Evolutionary conservation across 2,113 vertebrate species (phyloP).

Genomic region (Ciconia maguari): DNA sequence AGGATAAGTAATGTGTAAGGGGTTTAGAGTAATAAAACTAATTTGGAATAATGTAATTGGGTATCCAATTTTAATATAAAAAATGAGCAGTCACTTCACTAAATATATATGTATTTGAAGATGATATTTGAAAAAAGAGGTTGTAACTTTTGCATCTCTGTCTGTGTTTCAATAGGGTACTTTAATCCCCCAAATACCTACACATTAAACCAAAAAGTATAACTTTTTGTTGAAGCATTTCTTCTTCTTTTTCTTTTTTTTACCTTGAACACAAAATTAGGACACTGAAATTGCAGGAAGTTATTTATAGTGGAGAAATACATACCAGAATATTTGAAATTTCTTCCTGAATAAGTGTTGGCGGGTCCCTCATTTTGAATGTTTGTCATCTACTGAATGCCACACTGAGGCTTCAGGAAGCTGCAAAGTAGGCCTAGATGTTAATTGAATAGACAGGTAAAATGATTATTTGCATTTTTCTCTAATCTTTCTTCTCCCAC

Average conservation of each 20-base stretch:
- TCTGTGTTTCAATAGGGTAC: background rate
- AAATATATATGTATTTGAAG: background rate
- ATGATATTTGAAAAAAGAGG: background rate
- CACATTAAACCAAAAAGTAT: background rate
- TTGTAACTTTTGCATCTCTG: background rate
- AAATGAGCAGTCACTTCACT: background rate
- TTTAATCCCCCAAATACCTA: background rate
- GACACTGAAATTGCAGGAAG: slow-evolving; percentile 49
- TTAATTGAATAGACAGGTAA: slow-evolving; percentile 57
- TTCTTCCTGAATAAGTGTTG: slow-evolving; percentile 23
- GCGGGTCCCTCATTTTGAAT: background rate
- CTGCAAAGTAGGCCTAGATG: slow-evolving; percentile 51
- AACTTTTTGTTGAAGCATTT: background rate
- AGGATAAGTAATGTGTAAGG: background rate
- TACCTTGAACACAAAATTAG: slow-evolving; percentile 40
- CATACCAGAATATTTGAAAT: slow-evolving; percentile 43
- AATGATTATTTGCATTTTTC: slow-evolving; percentile 58
- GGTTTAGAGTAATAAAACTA: background rate
- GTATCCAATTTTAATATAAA: background rate
- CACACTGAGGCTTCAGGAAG: slow-evolving; percentile 16
- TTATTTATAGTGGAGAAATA: slow-evolving; percentile 62
- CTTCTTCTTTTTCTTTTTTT: background rate
- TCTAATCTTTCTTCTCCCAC: slow-evolving; percentile 62
- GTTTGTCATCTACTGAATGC: slow-evolving; percentile 45
- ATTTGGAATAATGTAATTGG: background rate